phyloP scores from a whole-genome alignment of 2,797 vertebrate species.

The Enteromius paludinosus region DNA sequence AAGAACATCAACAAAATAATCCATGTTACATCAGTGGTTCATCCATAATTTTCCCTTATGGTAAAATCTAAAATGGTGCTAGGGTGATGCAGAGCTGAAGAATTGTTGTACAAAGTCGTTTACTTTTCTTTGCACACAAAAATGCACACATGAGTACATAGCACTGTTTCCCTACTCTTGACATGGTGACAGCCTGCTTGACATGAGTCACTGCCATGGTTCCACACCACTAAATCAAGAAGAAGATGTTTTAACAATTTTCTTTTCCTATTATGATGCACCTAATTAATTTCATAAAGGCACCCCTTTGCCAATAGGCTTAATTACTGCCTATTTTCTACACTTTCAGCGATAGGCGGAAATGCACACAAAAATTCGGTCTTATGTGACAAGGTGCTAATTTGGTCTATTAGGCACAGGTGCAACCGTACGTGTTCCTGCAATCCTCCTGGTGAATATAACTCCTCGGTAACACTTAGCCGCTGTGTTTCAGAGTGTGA shows the following conservation, averaged over 20 bases:
- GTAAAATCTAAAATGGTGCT: no score
- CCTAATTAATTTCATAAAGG: constrained; percentile 78
- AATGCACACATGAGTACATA: neutral
- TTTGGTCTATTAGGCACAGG: constrained; percentile 64
- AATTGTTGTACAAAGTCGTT: no score
- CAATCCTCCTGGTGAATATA: constrained; percentile 56
- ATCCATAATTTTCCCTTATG: no score
- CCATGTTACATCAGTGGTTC: no score
- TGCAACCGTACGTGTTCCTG: constrained; percentile 58
- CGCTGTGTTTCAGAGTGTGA: constrained; percentile 46
- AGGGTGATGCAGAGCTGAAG: no score
- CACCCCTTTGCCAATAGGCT: constrained; percentile 68
- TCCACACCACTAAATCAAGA: constrained; percentile 55
- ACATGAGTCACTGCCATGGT: constrained; percentile 48
- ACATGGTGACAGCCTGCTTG: constrained; percentile 28
- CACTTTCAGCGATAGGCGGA: constrained; percentile 46
- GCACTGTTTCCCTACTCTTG: neutral
- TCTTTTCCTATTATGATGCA: constrained; percentile 74
- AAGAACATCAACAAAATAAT: no score
- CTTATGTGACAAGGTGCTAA: constrained; percentile 66
- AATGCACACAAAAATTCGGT: constrained; percentile 40
- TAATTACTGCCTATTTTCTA: constrained; percentile 73
- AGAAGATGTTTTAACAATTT: constrained; percentile 61
- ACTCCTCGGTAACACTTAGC: constrained; percentile 57
- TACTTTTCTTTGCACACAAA: no score